Conservation (phyloP, 2,113 vertebrate genomes). For the Stegastes partitus region DNA sequence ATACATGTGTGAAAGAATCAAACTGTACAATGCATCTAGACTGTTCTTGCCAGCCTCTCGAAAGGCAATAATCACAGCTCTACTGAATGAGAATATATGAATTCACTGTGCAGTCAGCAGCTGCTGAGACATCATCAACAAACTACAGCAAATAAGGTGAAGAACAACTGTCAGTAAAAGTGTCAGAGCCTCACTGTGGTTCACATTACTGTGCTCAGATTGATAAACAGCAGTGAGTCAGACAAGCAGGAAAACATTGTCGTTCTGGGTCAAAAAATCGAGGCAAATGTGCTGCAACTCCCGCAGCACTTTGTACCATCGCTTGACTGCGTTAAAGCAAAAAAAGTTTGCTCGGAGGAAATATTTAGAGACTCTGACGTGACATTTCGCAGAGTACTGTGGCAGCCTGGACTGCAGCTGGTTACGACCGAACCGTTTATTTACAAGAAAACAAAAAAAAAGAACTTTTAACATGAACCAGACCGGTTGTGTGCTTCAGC, state of each 20-base stretch:
- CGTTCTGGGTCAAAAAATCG: slow-evolving; percentile 54
- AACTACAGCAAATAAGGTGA: slow-evolving; percentile 38
- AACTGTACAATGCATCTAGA: slow-evolving; percentile 27
- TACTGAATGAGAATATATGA: neutral
- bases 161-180: neutral
- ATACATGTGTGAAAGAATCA: slow-evolving; percentile 32
- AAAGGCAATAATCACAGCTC: slow-evolving; percentile 31
- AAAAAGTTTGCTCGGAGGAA: neutral
- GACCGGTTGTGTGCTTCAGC: slow-evolving; percentile 1
- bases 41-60: neutral
- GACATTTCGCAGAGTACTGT: slow-evolving; percentile 11
- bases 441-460: slow-evolving; percentile 19
- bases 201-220: slow-evolving; percentile 40
- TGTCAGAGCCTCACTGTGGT: slow-evolving; percentile 18
- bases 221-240: slow-evolving; percentile 35
- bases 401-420: slow-evolving; percentile 2
- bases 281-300: slow-evolving; percentile 1
- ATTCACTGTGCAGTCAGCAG: slow-evolving; percentile 53
- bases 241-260: slow-evolving; percentile 41
- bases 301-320: slow-evolving; percentile 15
- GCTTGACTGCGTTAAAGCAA: slow-evolving; percentile 44
- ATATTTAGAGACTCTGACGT: neutral
- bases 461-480: slow-evolving; percentile 5
- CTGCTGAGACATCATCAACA: slow-evolving; percentile 33
- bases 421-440: slow-evolving; percentile 27